These are phyloP conservation scores for Garrulus glandarius DNA, from an alignment of 2,797 vertebrate species.

Conservation along the genomic window DNA sequence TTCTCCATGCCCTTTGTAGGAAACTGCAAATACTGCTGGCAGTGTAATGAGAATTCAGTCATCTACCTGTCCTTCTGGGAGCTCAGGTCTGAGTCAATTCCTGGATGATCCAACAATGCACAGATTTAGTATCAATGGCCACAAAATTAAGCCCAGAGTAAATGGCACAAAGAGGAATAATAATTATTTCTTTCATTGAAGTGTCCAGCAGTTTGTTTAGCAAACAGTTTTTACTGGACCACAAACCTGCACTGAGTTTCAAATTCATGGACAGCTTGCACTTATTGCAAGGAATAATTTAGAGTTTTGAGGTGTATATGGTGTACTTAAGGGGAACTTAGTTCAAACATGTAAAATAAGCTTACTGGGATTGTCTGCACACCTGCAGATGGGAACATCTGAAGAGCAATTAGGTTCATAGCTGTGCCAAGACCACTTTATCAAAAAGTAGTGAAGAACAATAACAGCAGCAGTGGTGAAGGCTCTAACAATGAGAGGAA, in stretches of 20 bases:
- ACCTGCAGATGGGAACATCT: not conserved
- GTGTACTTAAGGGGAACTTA: not conserved
- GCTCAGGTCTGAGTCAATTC: not conserved
- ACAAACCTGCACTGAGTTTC: not conserved
- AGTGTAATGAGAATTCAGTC: not conserved
- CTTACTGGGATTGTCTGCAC: not conserved
- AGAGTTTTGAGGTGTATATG: not conserved
- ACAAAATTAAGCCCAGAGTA: not conserved
- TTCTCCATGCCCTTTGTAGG: not conserved
- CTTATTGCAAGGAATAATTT: not conserved
- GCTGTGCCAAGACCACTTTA: not conserved
- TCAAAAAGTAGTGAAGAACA: not conserved
- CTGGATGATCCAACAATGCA: not conserved
- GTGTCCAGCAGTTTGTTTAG: not conserved
- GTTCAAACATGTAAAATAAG: not conserved
- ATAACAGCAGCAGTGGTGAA: not conserved
- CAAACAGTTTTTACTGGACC: not conserved
- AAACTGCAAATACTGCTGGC: not conserved
- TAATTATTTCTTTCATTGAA: not conserved
- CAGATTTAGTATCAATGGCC: not conserved
- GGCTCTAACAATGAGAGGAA: conserved; percentile 11
- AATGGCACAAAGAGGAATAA: not conserved
- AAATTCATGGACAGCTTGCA: not conserved
- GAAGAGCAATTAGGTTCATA: not conserved
- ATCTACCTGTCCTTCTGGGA: not conserved